Percentiles rank a stretch among this genome's conserved stretches.
phyloP scores from a whole-genome alignment of 2,113 vertebrate genomes.

The Lophura nycthemera region DNA sequence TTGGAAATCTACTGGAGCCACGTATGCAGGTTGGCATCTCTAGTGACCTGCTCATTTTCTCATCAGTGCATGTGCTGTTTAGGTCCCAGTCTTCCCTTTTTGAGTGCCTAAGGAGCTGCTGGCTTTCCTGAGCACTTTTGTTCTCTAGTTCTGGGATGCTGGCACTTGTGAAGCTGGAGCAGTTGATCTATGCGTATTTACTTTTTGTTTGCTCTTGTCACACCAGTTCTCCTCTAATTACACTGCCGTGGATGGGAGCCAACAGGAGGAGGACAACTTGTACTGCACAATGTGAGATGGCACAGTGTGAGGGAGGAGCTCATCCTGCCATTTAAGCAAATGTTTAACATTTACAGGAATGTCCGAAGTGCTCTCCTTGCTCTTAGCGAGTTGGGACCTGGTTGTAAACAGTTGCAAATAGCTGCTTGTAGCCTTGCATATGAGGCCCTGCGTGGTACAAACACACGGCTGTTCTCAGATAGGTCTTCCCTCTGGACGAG shows the following conservation, averaged over 20 bases:
- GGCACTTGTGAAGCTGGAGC: not conserved
- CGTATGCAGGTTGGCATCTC: not conserved
- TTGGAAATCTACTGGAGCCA: not conserved
- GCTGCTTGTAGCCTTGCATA: not conserved
- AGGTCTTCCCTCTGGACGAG: not conserved
- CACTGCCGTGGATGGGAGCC: not conserved
- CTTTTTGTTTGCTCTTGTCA: not conserved
- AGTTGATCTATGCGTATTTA: not conserved
- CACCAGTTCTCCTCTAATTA: not conserved
- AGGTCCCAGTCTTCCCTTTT: not conserved
- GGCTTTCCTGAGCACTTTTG: not conserved
- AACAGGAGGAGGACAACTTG: slow-evolving; percentile 29
- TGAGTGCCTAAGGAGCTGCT: not conserved
- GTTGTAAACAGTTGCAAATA: not conserved
- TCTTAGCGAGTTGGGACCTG: not conserved
- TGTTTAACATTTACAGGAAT: slow-evolving; percentile 9
- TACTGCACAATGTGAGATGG: not conserved
- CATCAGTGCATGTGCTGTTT: not conserved
- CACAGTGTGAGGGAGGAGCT: not conserved
- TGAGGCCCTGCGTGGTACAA: not conserved
- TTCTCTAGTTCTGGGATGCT: not conserved
- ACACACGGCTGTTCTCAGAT: not conserved
- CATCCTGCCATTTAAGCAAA: not conserved
- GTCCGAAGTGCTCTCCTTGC: not conserved
- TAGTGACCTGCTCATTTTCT: not conserved